phyloP scores from a whole-genome alignment of 2,113 vertebrate genomes.

The Microcebus jonahi region DNA sequence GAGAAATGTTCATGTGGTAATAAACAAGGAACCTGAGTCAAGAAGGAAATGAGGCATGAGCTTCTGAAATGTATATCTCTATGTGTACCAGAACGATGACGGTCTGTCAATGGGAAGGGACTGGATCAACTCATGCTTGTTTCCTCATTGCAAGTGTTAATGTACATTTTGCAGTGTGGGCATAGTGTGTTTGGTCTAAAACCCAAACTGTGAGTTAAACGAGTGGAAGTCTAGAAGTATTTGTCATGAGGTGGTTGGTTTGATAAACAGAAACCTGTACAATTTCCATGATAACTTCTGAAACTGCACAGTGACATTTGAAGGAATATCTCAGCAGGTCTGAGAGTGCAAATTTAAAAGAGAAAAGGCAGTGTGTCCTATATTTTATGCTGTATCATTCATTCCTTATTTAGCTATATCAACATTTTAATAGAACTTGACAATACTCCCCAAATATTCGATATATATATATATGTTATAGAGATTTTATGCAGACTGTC shows the following conservation, averaged over 20 bases:
- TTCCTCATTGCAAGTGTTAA: background rate
- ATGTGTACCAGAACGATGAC: background rate
- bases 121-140: background rate
- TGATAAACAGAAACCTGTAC: slow-evolving; percentile 30
- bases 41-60: background rate
- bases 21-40: slow-evolving; percentile 76
- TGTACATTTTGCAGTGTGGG: background rate
- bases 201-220: slow-evolving; percentile 49
- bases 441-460: background rate
- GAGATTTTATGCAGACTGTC: background rate
- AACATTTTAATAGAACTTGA: background rate
- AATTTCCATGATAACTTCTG: background rate
- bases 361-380: background rate
- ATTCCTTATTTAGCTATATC: background rate
- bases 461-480: background rate
- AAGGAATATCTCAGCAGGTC: background rate
- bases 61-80: slow-evolving; percentile 38
- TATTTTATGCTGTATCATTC: background rate
- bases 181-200: background rate
- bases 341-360: background rate
- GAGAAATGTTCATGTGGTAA: slow-evolving; percentile 74
- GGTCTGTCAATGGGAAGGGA: background rate
- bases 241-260: background rate
- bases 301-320: background rate
- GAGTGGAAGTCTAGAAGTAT: slow-evolving; percentile 2